Evolutionary conservation across 1,140 invertebrate genomes (phyloP).

Genomic region (Frieseomelitta varia): DNA sequence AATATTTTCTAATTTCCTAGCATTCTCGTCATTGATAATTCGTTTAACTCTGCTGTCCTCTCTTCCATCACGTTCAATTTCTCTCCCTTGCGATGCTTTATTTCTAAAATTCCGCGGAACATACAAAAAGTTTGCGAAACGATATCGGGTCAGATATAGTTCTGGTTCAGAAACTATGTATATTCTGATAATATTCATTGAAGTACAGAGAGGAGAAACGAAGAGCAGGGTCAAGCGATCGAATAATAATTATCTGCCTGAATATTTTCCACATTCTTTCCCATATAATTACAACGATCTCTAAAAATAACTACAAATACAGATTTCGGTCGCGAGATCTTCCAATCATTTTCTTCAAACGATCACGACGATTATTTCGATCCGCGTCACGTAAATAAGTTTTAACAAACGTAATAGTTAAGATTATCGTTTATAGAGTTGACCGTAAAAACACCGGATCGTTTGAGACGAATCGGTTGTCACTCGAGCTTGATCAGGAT

Average conservation of each 20-base stretch:
- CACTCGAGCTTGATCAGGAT: not conserved
- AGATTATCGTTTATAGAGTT: not conserved
- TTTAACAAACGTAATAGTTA: not conserved
- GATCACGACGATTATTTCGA: not conserved
- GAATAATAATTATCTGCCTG: not conserved
- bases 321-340: not conserved
- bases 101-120: too few relatives aligned
- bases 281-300: not conserved
- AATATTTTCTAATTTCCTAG: not conserved
- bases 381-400: not conserved
- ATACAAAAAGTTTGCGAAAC: too few relatives aligned
- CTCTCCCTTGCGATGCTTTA: too few relatives aligned
- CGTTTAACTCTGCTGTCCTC: too few relatives aligned
- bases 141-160: too few relatives aligned
- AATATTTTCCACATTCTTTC: not conserved
- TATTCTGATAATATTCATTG: too few relatives aligned
- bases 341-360: not conserved
- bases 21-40: not conserved
- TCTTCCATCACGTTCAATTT: too few relatives aligned
- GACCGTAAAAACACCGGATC: not conserved
- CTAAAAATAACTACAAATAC: constrained; percentile 19
- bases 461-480: too few relatives aligned
- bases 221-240: too few relatives aligned
- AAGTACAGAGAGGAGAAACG: too few relatives aligned
- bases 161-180: too few relatives aligned